phyloP scores from a whole-genome alignment of 2,888 invertebrate species.

The Sabatieria punctata region DNA sequence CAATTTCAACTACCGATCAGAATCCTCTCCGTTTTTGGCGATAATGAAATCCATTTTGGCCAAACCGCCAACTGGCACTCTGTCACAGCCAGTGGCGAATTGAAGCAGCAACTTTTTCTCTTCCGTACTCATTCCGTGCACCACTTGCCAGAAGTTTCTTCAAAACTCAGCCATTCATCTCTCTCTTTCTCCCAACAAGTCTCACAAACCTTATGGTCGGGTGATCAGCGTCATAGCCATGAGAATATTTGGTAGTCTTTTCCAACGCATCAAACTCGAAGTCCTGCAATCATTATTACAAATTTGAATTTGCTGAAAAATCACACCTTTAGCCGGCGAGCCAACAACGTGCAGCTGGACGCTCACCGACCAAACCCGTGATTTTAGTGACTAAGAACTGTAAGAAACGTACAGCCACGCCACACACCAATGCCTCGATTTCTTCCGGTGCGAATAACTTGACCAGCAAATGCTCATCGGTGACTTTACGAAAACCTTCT shows the following conservation, averaged over 20 bases:
- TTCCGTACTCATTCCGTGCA: slow-evolving; percentile 59
- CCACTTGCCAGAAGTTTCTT: slow-evolving; percentile 42
- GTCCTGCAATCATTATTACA: slow-evolving; percentile 44
- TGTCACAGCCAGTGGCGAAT: slow-evolving; percentile 79
- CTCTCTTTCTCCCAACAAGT: slow-evolving; percentile 41
- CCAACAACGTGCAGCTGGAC: too few relatives aligned
- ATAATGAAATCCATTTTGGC: slow-evolving; percentile 71
- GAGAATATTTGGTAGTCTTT: slow-evolving; percentile 79
- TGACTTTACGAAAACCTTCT: slow-evolving; percentile 79
- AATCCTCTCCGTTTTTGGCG: slow-evolving; percentile 75
- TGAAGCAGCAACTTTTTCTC: slow-evolving; percentile 69
- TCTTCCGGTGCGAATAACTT: slow-evolving; percentile 77
- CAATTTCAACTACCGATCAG: slow-evolving; percentile 47
- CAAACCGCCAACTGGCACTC: slow-evolving; percentile 79
- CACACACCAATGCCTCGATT: slow-evolving; percentile 75
- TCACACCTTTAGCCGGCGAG: too few relatives aligned
- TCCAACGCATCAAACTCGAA: slow-evolving; percentile 80
- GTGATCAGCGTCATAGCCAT: slow-evolving; percentile 64
- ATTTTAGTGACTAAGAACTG: too few relatives aligned
- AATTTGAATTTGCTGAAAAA: too few relatives aligned
- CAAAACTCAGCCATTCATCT: slow-evolving; percentile 33
- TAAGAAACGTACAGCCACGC: slow-evolving; percentile 68
- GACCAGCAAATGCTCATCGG: slow-evolving; percentile 73
- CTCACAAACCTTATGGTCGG: slow-evolving; percentile 54
- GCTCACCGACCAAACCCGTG: too few relatives aligned